Evolutionary conservation across 2,113 vertebrate species (phyloP).

Genomic region (Ophthalmolycus amberensis): DNA sequence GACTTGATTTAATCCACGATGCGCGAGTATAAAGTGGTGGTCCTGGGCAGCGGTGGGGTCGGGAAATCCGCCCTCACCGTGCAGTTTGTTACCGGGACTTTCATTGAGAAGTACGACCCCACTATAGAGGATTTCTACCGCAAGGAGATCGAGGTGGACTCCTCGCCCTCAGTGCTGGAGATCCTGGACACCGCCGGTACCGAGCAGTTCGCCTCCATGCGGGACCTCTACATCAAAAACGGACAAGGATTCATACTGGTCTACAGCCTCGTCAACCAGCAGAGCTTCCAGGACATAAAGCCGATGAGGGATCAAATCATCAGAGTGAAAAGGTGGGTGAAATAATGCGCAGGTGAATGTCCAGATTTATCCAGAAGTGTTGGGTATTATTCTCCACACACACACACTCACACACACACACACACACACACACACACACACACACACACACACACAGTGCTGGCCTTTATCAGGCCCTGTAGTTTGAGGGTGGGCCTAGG

Average conservation of each 20-base stretch:
- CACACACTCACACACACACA: neutral
- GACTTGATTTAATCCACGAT: constrained; percentile 78
- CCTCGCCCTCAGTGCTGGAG: constrained; percentile 95
- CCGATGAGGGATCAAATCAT: constrained; percentile 98
- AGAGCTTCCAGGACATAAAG: constrained; percentile 97
- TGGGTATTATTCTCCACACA: constrained; percentile 14
- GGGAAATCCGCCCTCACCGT: constrained; percentile 97
- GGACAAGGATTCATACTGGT: constrained; percentile 96
- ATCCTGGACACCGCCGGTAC: constrained; percentile 96
- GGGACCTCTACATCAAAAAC: constrained; percentile 97
- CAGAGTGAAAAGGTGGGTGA: constrained; percentile 92
- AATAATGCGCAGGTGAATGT: constrained; percentile 9
- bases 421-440: neutral
- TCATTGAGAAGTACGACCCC: constrained; percentile 97
- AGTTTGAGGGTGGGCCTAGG: constrained; percentile 46
- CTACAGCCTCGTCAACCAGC: constrained; percentile 97
- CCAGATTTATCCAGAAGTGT: constrained; percentile 1
- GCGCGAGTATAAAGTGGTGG: constrained; percentile 98
- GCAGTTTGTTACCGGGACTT: constrained; percentile 96
- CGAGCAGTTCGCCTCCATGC: constrained; percentile 97
- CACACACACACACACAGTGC: neutral
- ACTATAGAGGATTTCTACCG: constrained; percentile 98
- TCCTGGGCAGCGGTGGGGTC: constrained; percentile 95
- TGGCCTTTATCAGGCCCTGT: constrained; percentile 28
- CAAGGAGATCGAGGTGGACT: constrained; percentile 98